Base-by-base conservation (phyloP, 1,140 invertebrate genomes). In the Cyrtorhinus lividipennis region DNA sequence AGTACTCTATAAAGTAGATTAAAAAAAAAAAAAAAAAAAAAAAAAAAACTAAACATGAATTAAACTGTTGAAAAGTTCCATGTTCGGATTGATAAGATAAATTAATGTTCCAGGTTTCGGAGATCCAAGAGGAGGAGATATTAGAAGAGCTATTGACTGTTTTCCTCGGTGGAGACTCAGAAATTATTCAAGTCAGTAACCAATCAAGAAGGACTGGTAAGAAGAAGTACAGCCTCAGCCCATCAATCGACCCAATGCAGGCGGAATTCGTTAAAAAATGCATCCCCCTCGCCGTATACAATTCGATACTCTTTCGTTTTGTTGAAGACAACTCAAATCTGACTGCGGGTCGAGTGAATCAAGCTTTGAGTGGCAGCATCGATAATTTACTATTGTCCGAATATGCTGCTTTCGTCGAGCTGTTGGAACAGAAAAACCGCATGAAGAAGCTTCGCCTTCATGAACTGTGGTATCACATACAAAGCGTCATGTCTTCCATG, bases 401-500 rank as follows among this genome's bases (percentile, higher is more conserved):
- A 70, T 90, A 90, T 72, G 90, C 90, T 74, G 81, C 80, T 73
- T 82, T 90, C 2, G 48, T 53, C 8, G 18, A 8, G 48, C 5
- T 22, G 10, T 82, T 87, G n/a, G 90, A 96, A 75, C 72, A 95
- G 61, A 92, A 97, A 76, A 83, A 80, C 26, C 85, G 92, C 70
- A 81, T 86, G 67, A 77, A 80, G 63, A 78, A 83, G 66, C 72
- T 97, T 59, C 88, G 84, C 64, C 76, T 97, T 38, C 90, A 95
- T 71, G 94, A 92, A 71, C 71, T 97, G 56, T 92, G 88, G 81
- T 95, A 88, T 74, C 93, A 89, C 73, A 78, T 95, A 59, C 85
- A 94, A 69, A 85, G 89, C 0, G 90, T 86, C 18, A 81, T 92
- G 74, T 80, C 83, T 61, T 86, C 85, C 15, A 84, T 97, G 81